phyloP scores from a whole-genome alignment of 2,888 invertebrate genomes.

The Muscina levida region DNA sequence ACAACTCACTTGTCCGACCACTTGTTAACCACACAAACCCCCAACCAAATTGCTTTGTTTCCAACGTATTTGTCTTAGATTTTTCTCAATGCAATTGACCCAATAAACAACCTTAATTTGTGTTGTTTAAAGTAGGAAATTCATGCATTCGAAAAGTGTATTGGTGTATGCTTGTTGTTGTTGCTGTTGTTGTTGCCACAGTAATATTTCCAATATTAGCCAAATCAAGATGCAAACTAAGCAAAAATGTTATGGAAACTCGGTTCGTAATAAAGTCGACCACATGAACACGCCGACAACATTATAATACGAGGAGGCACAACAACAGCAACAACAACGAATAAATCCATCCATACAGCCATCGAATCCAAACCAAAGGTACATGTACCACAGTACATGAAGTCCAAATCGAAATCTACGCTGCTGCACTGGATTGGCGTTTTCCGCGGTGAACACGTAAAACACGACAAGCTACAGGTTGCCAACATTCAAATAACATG shows the following conservation, averaged over 20 bases:
- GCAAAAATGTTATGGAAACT: slow-evolving; percentile 35
- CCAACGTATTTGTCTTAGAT: slow-evolving; percentile 53
- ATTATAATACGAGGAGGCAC: slow-evolving; percentile 53
- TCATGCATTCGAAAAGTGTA: slow-evolving; percentile 54
- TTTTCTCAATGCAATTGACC: slow-evolving; percentile 66
- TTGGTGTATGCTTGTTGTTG: slow-evolving; percentile 10
- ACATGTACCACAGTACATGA: slow-evolving; percentile 35
- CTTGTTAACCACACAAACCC: slow-evolving; percentile 38
- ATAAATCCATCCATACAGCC: slow-evolving; percentile 65
- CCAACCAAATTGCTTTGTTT: slow-evolving; percentile 36
- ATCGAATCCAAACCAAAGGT: slow-evolving; percentile 3
- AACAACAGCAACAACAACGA: slow-evolving; percentile 44
- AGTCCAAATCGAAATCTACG: slow-evolving; percentile 14
- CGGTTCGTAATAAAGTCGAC: slow-evolving; percentile 34
- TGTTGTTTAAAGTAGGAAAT: slow-evolving; percentile 62
- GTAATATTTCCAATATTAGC: slow-evolving; percentile 58
- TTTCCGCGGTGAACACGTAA: slow-evolving; percentile 56
- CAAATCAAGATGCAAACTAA: slow-evolving; percentile 66
- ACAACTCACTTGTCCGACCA: neutral
- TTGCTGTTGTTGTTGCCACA: slow-evolving; percentile 38
- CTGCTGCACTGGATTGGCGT: slow-evolving; percentile 23
- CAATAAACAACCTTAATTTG: slow-evolving; percentile 68
- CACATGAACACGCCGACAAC: slow-evolving; percentile 52
- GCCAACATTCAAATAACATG: slow-evolving; percentile 64
- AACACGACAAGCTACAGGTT: slow-evolving; percentile 69